phyloP scores from a whole-genome alignment of 2,113 vertebrate species.

The Pontoporia blainvillei region DNA sequence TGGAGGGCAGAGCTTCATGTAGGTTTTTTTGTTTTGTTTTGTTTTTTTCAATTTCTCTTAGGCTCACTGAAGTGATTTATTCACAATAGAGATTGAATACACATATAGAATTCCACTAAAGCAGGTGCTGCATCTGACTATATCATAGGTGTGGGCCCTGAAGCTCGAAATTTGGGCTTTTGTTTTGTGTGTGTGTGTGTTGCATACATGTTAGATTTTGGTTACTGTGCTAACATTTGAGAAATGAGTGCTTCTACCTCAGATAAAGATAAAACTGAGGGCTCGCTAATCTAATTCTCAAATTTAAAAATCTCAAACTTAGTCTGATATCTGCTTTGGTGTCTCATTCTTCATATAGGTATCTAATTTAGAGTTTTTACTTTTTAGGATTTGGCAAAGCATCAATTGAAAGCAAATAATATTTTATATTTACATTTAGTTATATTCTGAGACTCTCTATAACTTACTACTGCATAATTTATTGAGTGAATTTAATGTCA shows the following conservation, averaged over 20 bases:
- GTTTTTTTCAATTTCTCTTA: background rate
- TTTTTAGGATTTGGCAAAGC: background rate
- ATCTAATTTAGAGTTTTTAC: background rate
- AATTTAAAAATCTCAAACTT: constrained; percentile 28
- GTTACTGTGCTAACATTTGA: constrained; percentile 13
- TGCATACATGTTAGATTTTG: background rate
- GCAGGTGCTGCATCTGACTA: background rate
- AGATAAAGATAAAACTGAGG: background rate
- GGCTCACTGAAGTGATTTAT: background rate
- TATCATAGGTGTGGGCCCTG: background rate
- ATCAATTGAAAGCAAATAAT: constrained; percentile 6
- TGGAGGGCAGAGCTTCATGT: background rate
- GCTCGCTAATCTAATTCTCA: background rate
- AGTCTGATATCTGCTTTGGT: background rate
- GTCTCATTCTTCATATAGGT: constrained; percentile 20
- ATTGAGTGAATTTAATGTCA: constrained; percentile 32
- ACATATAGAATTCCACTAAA: background rate
- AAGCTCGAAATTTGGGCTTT: background rate
- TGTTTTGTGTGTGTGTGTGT: constrained; percentile 2
- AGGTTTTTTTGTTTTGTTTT: background rate
- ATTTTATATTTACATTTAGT: constrained; percentile 27
- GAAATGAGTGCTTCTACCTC: background rate
- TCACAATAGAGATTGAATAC: background rate
- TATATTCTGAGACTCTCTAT: constrained; percentile 21
- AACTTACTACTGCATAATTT: background rate